Base-by-base conservation (phyloP, 2,797 vertebrate genomes). In the Coluber constrictor region DNA sequence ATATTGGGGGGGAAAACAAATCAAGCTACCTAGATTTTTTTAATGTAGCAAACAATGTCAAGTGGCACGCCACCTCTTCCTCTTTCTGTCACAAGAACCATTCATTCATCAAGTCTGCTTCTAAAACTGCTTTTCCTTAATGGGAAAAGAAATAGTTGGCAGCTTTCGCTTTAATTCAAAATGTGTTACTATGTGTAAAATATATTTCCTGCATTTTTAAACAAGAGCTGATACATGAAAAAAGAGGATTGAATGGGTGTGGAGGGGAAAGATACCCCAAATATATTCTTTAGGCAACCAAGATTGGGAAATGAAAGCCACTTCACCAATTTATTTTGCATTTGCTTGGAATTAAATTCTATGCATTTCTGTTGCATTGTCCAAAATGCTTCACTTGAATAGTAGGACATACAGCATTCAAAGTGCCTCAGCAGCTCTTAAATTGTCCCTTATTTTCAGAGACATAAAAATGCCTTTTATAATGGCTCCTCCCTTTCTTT, bases 71-170 rank as follows among this genome's bases (percentile, higher is more conserved):
- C 43, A 83, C 43, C 97, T 96, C 97, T 51, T 97, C 96, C 87
- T n/a, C 97, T 97, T 94, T 95, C 97, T 98, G 97, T 97, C 97
- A 97, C 94, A 97, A 95, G 97, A 96, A 97, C 95, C 95, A 94
- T 96, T 97, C 96, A 96, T 95, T 97, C 97, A 97, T 96, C 96
- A 97, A 98, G 96, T 97, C 97, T 96, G 96, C 96, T 96, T 96
- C 95, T 93, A 95, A 11, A 96, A 95, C 93, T 95, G 95, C 95
- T 97, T 91, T 92, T 93, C 95, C 93, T 89, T 96, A 97, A 96
- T 43, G 74, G 89, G 60, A 87, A 97, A 92, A 93, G 96, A 94
- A 96, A 96, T 94, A 90, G 96, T 97, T 96, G 91, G 70, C 96
- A 95, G 91, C 95, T 96, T 93, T 97, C 91, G 70, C 97, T 97